Percentiles rank a stretch among this genome's conserved stretches.
Evolutionary conservation across 2,797 vertebrate species (phyloP).

Genomic region (Carapus acus): DNA sequence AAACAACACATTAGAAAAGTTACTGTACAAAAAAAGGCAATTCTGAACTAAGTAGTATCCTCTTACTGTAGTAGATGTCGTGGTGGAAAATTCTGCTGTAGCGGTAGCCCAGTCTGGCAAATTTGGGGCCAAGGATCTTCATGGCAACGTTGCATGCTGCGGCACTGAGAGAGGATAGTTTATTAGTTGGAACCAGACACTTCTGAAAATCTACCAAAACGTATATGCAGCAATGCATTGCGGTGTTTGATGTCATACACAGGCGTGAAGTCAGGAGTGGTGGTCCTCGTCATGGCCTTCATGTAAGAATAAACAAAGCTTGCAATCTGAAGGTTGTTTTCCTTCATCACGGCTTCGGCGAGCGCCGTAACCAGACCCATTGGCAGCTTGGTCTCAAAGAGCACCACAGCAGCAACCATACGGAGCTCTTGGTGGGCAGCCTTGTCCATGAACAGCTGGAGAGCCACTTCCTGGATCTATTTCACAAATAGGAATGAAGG

Average conservation of each 20-base stretch:
- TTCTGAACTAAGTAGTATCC: neutral
- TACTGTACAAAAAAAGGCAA: neutral
- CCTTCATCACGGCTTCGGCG: constrained; percentile 66
- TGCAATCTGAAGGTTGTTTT: constrained; percentile 74
- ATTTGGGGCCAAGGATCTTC: constrained; percentile 71
- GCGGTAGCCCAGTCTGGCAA: constrained; percentile 65
- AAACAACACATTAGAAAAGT: too few relatives aligned
- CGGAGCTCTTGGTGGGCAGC: constrained; percentile 65
- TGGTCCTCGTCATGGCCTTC: constrained; percentile 74
- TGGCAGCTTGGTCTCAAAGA: constrained; percentile 78
- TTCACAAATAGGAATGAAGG: constrained; percentile 20
- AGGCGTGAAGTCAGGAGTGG: constrained; percentile 69
- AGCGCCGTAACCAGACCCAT: constrained; percentile 66
- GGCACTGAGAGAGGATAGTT: constrained; percentile 66
- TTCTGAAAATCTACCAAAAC: neutral
- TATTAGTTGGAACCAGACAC: too few relatives aligned
- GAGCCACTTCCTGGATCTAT: constrained; percentile 75
- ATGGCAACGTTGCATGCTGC: constrained; percentile 78
- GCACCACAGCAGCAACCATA: constrained; percentile 70
- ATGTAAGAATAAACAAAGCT: constrained; percentile 79
- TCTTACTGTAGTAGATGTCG: constrained; percentile 74
- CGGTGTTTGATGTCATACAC: constrained; percentile 79
- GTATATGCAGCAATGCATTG: neutral
- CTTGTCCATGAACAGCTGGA: constrained; percentile 75
- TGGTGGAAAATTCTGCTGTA: constrained; percentile 70